Percentiles rank a stretch among this genome's conserved stretches.
phyloP scores from a whole-genome alignment of 2,797 vertebrate species.

The Salarias fasciatus region DNA sequence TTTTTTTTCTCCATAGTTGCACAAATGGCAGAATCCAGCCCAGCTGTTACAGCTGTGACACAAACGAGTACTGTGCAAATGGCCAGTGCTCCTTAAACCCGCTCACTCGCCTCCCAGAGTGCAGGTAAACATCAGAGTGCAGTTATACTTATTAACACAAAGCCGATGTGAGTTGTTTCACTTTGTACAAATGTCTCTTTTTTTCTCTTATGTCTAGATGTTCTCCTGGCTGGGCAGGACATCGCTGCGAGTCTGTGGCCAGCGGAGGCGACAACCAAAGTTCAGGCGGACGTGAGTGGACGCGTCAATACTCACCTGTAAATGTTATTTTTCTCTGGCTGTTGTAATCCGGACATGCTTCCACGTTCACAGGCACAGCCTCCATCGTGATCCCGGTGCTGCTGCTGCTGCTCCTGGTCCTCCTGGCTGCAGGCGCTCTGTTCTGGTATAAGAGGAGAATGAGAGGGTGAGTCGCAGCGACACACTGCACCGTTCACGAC shows the following conservation, averaged over 20 bases:
- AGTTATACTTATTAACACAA: no score
- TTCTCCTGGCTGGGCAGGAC: conserved; percentile 83
- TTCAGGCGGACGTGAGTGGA: conserved; percentile 84
- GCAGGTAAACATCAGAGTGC: conserved; percentile 83
- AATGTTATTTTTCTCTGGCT: no score
- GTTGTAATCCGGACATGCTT: conserved; percentile 12
- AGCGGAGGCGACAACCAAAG: conserved; percentile 37
- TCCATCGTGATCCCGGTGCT: conserved; percentile 89
- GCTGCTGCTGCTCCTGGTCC: conserved; percentile 86
- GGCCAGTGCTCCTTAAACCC: conserved; percentile 89
- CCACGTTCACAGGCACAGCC: conserved; percentile 82
- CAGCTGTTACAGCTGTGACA: conserved; percentile 91
- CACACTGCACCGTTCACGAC: background rate
- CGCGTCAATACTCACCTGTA: background rate
- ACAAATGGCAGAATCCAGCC: conserved; percentile 84
- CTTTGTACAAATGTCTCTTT: background rate
- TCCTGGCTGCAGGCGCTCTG: conserved; percentile 84
- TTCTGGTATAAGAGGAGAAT: conserved; percentile 93
- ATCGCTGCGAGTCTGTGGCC: conserved; percentile 83
- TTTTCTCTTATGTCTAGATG: conserved; percentile 79
- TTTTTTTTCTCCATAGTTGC: conserved; percentile 79
- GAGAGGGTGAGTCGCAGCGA: conserved; percentile 87
- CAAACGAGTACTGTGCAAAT: conserved; percentile 88
- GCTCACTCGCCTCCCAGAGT: conserved; percentile 87
- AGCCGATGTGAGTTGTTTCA: no score